Conservation (phyloP, 2,113 vertebrate genomes). For the Dromiciops gliroides region DNA sequence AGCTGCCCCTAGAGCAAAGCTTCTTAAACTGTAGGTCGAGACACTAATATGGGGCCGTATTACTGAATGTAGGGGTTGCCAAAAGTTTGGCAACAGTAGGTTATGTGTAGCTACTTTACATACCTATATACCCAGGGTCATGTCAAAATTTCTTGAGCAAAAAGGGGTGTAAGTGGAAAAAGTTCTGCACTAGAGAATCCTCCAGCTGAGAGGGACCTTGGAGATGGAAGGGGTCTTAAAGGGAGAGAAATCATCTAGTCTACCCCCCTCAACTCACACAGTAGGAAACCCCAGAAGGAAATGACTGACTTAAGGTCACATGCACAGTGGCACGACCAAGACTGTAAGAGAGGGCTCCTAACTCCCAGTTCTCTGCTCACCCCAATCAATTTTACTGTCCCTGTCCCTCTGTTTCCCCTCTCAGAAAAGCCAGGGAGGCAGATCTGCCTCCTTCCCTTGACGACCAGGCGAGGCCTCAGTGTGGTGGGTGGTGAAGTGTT, state of each 20-base stretch:
- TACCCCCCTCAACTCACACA: neutral
- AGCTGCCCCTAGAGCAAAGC: no score
- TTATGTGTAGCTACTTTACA: no score
- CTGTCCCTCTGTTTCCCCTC: neutral
- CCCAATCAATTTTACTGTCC: neutral
- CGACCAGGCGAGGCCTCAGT: neutral
- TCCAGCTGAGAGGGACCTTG: neutral
- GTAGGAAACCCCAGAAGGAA: neutral
- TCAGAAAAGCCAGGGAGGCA: neutral
- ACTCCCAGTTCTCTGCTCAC: neutral
- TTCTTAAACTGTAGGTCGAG: no score
- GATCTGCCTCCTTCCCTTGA: neutral
- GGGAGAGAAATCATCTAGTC: neutral
- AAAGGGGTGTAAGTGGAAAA: no score
- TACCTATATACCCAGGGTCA: no score
- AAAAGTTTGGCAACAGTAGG: no score
- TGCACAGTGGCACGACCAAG: neutral
- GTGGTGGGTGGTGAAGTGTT: conserved; percentile 7
- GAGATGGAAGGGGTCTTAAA: neutral
- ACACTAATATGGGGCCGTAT: no score
- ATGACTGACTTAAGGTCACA: neutral
- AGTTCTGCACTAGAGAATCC: no score
- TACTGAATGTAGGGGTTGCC: no score
- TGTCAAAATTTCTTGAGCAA: no score
- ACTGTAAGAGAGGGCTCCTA: neutral